Evolutionary conservation across 2,888 invertebrate species (phyloP), one percentile per base, ranked within the genome.

Genomic region (Ptychoptera albimana): DNA sequence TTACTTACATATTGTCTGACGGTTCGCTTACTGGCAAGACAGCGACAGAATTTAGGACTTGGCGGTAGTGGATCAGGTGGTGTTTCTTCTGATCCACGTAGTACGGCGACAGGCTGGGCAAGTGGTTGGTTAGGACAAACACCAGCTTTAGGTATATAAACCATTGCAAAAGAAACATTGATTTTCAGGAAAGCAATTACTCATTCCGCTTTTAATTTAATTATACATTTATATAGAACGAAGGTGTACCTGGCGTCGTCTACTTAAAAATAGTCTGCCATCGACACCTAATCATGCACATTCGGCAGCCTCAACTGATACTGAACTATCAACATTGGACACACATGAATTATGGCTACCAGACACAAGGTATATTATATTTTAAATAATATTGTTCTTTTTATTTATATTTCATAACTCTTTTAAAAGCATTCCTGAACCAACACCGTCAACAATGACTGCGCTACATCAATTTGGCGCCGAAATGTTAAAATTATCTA

Each of bases 1-100:
- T 72, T 93, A 58, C 71, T 91, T 48, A 92, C 93, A n/a, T 96
- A 94, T 59, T 83, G 87, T 6, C 71, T 93, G 53, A 97, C 96
- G 0, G 87, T 94, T 13, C 75, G 83, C 46, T 70, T 94, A 29
- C 68, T 96, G 56, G 88, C 89, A 35, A 69, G 81, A 48, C 89
- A 92, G 65, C 74, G 79, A 53, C 82, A 83, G 59, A 85, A 82
- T 50, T 60, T 79, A 48, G 75, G 76, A 15, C 7, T 23, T 5
- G 68, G 70, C 40, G 10, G 31, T 35, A 32, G 39, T 38, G 13
- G 36, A 29, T 12, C 14, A 4, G 45, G 41, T 29, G 45, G 42
- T 9, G 32, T 34, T 11, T 16, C 37, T 13, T 9, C 42, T 5
- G 23, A 23, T 23, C 61, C 63, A 23, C 55, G 55, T 23, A 54